These are phyloP conservation scores for Thyatira batis DNA, from an alignment of 2,888 invertebrate genomes.

Conservation along the genomic window DNA sequence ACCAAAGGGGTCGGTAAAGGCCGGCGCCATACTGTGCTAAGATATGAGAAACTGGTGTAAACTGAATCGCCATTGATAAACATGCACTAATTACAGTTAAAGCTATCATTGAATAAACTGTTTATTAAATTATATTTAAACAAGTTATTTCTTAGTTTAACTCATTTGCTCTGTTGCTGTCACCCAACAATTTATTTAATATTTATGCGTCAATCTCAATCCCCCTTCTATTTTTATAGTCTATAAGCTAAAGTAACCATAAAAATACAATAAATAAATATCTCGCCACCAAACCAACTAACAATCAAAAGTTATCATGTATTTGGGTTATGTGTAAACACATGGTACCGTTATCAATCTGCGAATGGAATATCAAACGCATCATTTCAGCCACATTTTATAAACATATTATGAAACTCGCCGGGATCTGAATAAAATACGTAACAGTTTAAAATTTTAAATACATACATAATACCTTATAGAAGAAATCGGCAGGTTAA, in stretches of 20 bases:
- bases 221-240: no score
- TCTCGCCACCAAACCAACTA: no score
- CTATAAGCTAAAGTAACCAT: no score
- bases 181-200: no score
- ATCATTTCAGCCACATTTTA: not conserved
- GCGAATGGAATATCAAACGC: not conserved
- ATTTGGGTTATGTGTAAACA: not conserved
- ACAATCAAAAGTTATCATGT: no score
- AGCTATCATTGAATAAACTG: not conserved
- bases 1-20: not conserved
- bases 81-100: constrained; percentile 4
- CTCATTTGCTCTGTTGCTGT: no score
- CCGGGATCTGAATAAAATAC: not conserved
- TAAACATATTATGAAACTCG: not conserved
- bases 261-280: no score
- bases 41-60: not conserved
- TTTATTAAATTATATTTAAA: not conserved
- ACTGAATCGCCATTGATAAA: not conserved
- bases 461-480: no score
- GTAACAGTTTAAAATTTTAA: no score
- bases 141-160: not conserved
- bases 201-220: no score
- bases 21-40: constrained; percentile 1
- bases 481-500: no score
- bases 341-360: not conserved